These are phyloP conservation scores for Characodon lateralis DNA, from an alignment of 2,797 vertebrate species.

Conservation along the genomic window DNA sequence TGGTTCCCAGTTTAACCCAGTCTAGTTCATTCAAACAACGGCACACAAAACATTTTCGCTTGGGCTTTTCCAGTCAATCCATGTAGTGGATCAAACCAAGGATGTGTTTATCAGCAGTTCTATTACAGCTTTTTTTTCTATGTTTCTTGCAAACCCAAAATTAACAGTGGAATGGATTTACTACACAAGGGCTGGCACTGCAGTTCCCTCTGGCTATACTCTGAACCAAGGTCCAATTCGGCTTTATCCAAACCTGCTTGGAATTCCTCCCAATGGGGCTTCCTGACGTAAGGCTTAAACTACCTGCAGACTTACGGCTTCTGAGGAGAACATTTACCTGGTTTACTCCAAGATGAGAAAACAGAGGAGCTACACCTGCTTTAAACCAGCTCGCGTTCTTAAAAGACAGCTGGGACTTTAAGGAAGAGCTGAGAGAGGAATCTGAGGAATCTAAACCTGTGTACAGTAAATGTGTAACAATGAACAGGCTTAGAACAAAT, in stretches of 20 bases:
- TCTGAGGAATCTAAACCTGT: neutral
- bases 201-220: no score
- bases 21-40: neutral
- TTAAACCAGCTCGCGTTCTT: neutral
- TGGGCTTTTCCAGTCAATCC: neutral
- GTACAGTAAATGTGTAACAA: neutral
- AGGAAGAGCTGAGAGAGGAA: neutral
- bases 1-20: neutral
- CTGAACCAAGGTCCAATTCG: no score
- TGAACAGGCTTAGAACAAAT: neutral
- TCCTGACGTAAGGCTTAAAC: neutral
- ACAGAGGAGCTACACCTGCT: neutral
- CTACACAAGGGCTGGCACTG: no score
- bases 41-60: neutral
- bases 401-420: neutral
- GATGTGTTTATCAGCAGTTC: neutral
- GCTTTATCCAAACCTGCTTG: no score
- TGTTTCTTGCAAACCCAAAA: no score
- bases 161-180: no score
- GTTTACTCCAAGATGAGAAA: neutral
- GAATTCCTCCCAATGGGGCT: no score
- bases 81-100: neutral
- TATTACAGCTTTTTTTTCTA: no score
- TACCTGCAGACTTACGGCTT: neutral
- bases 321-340: no score